These are phyloP conservation scores for Cygnus buccinator DNA, from an alignment of 2,113 vertebrate genomes.

Conservation along the genomic window DNA sequence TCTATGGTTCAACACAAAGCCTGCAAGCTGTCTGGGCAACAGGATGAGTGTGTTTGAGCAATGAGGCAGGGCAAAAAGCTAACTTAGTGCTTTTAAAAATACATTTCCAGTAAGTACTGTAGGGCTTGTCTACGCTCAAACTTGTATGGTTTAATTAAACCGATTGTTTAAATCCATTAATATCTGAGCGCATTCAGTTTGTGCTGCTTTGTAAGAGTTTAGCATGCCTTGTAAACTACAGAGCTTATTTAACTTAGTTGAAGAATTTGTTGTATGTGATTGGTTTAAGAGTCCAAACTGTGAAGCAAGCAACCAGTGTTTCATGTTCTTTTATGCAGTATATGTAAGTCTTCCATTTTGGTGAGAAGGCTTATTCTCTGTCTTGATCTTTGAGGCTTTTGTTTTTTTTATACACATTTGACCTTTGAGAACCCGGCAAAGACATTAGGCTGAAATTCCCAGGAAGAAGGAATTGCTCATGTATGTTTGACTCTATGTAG, in stretches of 20 bases:
- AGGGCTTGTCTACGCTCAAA: constrained; percentile 8
- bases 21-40: background rate
- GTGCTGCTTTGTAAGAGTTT: background rate
- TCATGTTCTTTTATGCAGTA: background rate
- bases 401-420: background rate
- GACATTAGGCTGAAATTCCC: background rate
- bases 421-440: background rate
- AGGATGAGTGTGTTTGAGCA: background rate
- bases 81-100: background rate
- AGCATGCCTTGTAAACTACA: background rate
- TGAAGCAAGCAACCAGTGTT: background rate
- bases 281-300: background rate
- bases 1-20: background rate
- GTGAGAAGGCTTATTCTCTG: background rate
- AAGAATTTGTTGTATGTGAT: background rate
- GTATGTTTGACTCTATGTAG: background rate
- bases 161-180: background rate
- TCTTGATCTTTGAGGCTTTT: background rate
- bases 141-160: constrained; percentile 15
- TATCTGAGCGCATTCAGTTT: background rate
- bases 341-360: background rate
- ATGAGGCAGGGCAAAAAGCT: background rate
- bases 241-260: background rate
- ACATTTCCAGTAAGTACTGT: background rate
- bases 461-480: background rate